A percentile compares a stretch with the other conserved stretches of the same genome.
phyloP scores from a whole-genome alignment of 2,797 vertebrate species.

The Microcaecilia unicolor region DNA sequence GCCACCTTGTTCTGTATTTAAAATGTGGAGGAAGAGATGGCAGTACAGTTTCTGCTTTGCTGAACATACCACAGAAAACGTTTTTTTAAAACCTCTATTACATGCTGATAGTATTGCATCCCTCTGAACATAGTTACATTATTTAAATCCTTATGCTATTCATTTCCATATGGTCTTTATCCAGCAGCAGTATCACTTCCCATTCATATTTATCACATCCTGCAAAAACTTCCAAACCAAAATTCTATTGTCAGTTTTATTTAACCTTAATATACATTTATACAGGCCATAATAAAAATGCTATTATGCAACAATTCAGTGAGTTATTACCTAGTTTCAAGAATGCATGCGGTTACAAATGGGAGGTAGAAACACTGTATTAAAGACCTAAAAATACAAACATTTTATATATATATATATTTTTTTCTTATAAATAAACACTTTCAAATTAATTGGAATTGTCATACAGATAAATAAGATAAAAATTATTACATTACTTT shows the following conservation, averaged over 20 bases:
- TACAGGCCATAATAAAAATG: constrained; percentile 68
- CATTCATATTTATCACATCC: too few species aligned
- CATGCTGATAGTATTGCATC: too few species aligned
- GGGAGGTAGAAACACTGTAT: constrained; percentile 76
- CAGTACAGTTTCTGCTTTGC: too few species aligned
- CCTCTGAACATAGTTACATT: too few species aligned
- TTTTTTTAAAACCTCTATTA: too few species aligned
- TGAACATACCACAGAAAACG: too few species aligned
- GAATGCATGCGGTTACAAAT: constrained; percentile 71
- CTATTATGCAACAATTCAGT: constrained; percentile 50
- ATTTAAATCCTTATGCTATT: too few species aligned
- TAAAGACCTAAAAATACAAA: constrained; percentile 74
- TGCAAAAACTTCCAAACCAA: too few species aligned
- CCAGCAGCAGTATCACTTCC: too few species aligned
- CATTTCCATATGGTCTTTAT: too few species aligned
- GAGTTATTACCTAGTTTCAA: constrained; percentile 59
- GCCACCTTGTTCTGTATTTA: too few species aligned
- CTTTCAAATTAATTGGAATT: constrained; percentile 62
- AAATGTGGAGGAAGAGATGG: too few species aligned
- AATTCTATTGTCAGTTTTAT: constrained; percentile 52
- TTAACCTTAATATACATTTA: constrained; percentile 66
- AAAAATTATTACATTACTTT: constrained; percentile 64
- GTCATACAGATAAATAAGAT: constrained; percentile 66
- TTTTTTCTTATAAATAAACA: constrained; percentile 66
- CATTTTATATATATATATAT: constrained; percentile 17